Percentiles rank a stretch among this genome's conserved stretches.
Conservation (phyloP, 2,888 invertebrate species). For the Cephus pygmeus region DNA sequence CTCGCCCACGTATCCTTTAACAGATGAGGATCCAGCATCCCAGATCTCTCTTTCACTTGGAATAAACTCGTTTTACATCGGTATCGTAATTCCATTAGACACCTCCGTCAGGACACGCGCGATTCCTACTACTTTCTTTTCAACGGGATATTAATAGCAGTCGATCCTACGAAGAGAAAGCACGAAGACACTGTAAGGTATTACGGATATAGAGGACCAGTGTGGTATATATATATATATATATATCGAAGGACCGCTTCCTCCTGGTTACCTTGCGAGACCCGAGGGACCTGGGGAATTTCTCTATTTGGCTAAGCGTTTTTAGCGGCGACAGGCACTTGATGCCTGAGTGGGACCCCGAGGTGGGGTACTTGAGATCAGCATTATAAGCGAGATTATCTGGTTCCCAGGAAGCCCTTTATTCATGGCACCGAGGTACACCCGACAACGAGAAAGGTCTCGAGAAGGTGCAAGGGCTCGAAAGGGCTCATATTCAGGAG, state of each 20-base stretch:
- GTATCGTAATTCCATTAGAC: background rate
- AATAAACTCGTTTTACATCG: background rate
- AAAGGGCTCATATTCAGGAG: constrained; percentile 40
- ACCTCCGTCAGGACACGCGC: background rate
- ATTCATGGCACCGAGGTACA: constrained; percentile 17
- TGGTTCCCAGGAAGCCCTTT: constrained; percentile 47
- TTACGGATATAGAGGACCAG: background rate
- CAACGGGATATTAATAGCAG: background rate
- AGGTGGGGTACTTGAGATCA: constrained; percentile 35
- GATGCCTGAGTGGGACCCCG: background rate
- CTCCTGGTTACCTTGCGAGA: too few species aligned
- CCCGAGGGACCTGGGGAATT: constrained; percentile 3
- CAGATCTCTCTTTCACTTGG: background rate
- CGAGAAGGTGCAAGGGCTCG: constrained; percentile 32
- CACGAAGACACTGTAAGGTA: background rate
- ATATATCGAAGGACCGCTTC: background rate
- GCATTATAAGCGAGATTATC: constrained; percentile 52
- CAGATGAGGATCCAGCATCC: background rate
- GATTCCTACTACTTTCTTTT: background rate
- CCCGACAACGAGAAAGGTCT: constrained; percentile 21
- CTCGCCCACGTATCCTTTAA: background rate
- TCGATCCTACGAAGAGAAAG: background rate
- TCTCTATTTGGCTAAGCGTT: constrained; percentile 7
- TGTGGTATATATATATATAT: background rate
- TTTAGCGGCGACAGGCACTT: background rate